Evolutionary conservation across 1,140 invertebrate genomes (phyloP), one percentile per base, ranked within the genome.

Genomic region (Danaus plexippus): DNA sequence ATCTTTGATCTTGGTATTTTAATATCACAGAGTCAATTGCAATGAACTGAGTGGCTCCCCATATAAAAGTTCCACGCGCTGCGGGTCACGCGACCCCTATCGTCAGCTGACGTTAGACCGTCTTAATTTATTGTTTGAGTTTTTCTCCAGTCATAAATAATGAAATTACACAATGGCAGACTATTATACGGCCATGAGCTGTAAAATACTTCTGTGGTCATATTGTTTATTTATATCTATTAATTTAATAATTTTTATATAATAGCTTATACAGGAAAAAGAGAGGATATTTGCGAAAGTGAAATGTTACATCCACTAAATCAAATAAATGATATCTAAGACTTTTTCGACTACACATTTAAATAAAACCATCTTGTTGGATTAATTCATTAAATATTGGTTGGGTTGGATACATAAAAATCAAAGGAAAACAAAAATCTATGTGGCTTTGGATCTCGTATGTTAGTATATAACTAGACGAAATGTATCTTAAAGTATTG

Each of bases 51-150:
- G 53, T 61, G 54, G 54, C 53, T 63, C 67, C 63, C 64, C 54
- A 59, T 69, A 62, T 59, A 67, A 66, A 61, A 68, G 56, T 57
- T 60, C 60, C 47, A 67, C 66, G 61, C 54, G 71, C 59, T 83
- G 80, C 80, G 80, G 80, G 80, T 80, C 80, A 83, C 80, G 80
- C 80, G 80, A 83, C 80, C 80, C 77, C 65, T 73, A 80, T 79
- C 63, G 64, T 77, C 58, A 63, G 65, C 65, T 72, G 62, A 68
- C 62, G 62, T 61, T 65, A 62, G 52, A 61, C 61, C 67, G 52
- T 68, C 69, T 68, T 68, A 68, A 55, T 70, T 75, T 72, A 75
- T 74, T 71, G 64, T 68, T 67, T 60, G 57, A 59, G 49, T 55
- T 59, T 61, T 56, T 52, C 32, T 48, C 12, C 41, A 48, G 53